These are phyloP conservation scores for Girardinichthys multiradiatus DNA, from an alignment of 2,113 vertebrate genomes.

Conservation along the genomic window DNA sequence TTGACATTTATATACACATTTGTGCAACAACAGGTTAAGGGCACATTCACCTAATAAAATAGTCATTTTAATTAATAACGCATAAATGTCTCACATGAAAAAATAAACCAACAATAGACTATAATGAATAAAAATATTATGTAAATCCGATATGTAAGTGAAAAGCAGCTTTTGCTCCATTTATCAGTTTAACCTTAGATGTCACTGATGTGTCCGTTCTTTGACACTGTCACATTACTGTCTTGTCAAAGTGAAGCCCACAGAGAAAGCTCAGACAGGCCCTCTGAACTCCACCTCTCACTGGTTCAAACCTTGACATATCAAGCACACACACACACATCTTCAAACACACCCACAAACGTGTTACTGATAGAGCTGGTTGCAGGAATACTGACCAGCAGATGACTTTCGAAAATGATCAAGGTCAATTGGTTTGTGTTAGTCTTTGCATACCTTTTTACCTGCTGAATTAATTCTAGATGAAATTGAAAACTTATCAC, in stretches of 20 bases:
- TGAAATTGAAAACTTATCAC: neutral
- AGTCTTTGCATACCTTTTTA: neutral
- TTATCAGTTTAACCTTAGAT: conserved; percentile 57
- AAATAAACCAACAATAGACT: neutral
- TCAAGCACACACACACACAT: conserved; percentile 29
- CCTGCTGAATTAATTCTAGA: neutral
- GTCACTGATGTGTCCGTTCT: conserved; percentile 59
- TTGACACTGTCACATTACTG: conserved; percentile 62
- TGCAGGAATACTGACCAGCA: conserved; percentile 64
- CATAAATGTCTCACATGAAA: neutral
- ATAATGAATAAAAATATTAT: conserved; percentile 16
- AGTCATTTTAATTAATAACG: neutral
- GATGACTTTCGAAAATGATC: conserved; percentile 33
- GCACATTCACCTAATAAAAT: neutral
- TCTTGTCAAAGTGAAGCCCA: conserved; percentile 61
- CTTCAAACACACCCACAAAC: conserved; percentile 28
- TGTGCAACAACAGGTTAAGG: neutral
- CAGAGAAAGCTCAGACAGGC: conserved; percentile 73
- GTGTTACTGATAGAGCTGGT: conserved; percentile 41
- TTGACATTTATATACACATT: neutral
- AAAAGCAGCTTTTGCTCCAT: conserved; percentile 40
- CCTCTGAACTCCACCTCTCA: conserved; percentile 77
- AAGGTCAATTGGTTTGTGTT: conserved; percentile 46
- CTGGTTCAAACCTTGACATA: conserved; percentile 72
- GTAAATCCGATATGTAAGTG: conserved; percentile 30